Evolutionary conservation across 2,113 vertebrate genomes (phyloP).

Genomic region (Lasiurus cinereus): DNA sequence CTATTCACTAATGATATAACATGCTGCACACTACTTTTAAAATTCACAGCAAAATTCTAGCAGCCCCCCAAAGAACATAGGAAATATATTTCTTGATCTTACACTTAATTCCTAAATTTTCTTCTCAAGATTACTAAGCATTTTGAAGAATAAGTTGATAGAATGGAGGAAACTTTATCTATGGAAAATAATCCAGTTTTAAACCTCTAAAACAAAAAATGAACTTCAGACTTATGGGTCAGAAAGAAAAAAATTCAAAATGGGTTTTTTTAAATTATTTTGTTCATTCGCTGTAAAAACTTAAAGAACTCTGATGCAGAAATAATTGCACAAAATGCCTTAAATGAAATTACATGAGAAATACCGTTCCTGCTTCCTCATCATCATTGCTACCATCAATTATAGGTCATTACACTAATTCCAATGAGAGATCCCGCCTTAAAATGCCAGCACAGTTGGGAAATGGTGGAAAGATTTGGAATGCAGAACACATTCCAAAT

Average conservation of each 20-base stretch:
- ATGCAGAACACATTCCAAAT: conserved; percentile 53
- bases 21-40: not conserved
- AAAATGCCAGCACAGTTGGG: conserved; percentile 57
- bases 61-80: not conserved
- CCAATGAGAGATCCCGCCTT: not conserved
- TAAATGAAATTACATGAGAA: conserved; percentile 41
- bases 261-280: not conserved
- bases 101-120: not conserved
- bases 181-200: not conserved
- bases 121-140: not conserved
- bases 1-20: not conserved
- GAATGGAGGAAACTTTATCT: not conserved
- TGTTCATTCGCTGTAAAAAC: conserved; percentile 25
- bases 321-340: conserved; percentile 2
- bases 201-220: conserved; percentile 7
- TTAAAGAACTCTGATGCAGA: not conserved
- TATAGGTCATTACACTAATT: conserved; percentile 49
- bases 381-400: conserved; percentile 43
- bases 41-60: not conserved
- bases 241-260: conserved; percentile 1
- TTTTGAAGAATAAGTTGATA: conserved; percentile 1
- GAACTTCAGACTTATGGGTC: not conserved
- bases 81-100: not conserved
- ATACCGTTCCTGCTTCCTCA: not conserved
- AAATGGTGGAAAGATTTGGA: conserved; percentile 39